Evolutionary conservation across 2,888 invertebrate genomes (phyloP), one percentile per base, ranked within the genome.

Genomic region (Clitarchus hookeri): DNA sequence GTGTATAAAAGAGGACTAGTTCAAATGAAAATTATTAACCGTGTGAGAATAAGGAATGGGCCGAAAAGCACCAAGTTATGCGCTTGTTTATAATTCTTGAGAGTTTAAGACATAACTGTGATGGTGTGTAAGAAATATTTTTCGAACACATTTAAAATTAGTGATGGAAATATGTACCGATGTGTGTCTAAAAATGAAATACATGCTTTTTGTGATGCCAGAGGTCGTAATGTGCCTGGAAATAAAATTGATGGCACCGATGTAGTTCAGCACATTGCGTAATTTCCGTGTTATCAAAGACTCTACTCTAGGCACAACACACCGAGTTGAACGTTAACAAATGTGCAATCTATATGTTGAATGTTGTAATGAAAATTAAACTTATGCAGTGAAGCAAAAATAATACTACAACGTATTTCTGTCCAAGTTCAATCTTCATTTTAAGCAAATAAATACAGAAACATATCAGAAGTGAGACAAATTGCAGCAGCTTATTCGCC

Each of bases 391-490:
- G 48, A 13, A 48, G 48, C 4, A 48, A 16, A 48, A 6, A 16
- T 48, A 48, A 2, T 48, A 48, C 3, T 48, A 48, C 48, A 48
- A 16, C 1, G 16, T 48, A 11, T 48, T 48, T 16, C 11, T 11
- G 48, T 27, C 4, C 8, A 89, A 84, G 23, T 44, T 84, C 23
- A 84, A 13, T 23, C 84, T 84, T 44, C 84, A 84, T 19, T 44
- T 84, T 0, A 84, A 84, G 48, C 44, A 84, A 48, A 27, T 48
- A 11, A 44, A 16, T 36, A 44, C 48, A 2, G 48, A 44, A 16
- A 84, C 25, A 19, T 84, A 3, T 84, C 27, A 84, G 25, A 84
- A 84, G 44, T 44, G 84, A 44, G 84, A 84, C 23, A 84, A 84
- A 84, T 84, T 84, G 25, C 8, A 44, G 84, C 84, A 84, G 6